A percentile compares a stretch with the other conserved stretches of the same genome.
These are phyloP conservation scores for Nephrotoma flavescens DNA, from an alignment of 2,888 invertebrate species.

Conservation along the genomic window DNA sequence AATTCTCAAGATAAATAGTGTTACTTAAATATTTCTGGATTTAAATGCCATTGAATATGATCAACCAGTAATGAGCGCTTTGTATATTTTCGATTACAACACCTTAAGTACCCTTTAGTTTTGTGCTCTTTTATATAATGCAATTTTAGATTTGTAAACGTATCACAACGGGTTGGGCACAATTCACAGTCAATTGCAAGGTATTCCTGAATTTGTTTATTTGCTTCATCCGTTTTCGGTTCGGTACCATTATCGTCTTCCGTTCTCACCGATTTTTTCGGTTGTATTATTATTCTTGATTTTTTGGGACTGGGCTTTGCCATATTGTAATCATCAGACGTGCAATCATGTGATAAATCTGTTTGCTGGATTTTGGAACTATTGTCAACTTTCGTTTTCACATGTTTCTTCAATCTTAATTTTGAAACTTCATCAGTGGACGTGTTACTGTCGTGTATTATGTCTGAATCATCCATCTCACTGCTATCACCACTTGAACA, in stretches of 20 bases:
- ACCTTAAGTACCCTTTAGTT: constrained; percentile 23
- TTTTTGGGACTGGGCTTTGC: background rate
- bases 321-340: too few species aligned
- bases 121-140: constrained; percentile 25
- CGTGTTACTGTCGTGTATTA: too few species aligned
- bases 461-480: too few species aligned
- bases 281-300: background rate
- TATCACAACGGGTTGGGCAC: background rate
- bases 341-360: too few species aligned
- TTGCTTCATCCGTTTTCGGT: background rate
- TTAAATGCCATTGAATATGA: constrained; percentile 26
- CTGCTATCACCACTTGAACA: too few species aligned
- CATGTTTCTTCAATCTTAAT: too few species aligned
- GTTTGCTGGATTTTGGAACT: too few species aligned
- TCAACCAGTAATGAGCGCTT: constrained; percentile 26
- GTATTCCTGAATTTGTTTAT: background rate
- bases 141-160: constrained; percentile 23
- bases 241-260: background rate
- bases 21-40: constrained; percentile 30
- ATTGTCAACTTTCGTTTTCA: too few species aligned
- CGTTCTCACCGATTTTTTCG: background rate
- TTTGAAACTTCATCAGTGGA: too few species aligned
- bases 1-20: background rate
- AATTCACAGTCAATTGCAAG: background rate
- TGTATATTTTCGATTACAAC: constrained; percentile 28